Evolutionary conservation across 2,797 vertebrate species (phyloP).

Genomic region (Glossophaga mutica): DNA sequence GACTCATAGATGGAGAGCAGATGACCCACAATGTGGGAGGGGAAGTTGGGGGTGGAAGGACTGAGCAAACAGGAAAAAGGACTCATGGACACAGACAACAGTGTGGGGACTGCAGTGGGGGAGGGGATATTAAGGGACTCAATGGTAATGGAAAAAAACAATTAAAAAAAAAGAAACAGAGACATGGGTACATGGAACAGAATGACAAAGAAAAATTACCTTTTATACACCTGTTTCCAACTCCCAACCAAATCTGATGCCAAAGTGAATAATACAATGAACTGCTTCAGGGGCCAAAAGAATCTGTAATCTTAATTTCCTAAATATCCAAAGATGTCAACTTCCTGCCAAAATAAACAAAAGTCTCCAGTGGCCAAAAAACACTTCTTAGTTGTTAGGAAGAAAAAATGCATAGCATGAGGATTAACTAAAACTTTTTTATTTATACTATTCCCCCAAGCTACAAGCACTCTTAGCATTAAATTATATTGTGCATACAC

Average conservation of each 20-base stretch:
- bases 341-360: background rate
- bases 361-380: background rate
- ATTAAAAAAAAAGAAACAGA: background rate
- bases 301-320: background rate
- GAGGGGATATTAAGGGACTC: background rate
- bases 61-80: background rate
- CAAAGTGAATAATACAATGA: background rate
- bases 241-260: background rate
- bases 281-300: background rate
- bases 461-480: slow-evolving; percentile 16
- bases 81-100: background rate
- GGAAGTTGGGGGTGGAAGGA: background rate
- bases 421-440: slow-evolving; percentile 6
- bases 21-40: background rate
- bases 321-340: background rate
- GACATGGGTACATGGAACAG: background rate
- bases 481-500: background rate
- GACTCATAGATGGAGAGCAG: background rate
- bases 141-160: background rate
- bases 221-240: background rate
- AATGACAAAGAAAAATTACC: background rate
- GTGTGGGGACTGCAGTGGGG: background rate
- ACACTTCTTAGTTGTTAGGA: background rate
- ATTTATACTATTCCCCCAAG: background rate
- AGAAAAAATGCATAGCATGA: background rate